These are phyloP conservation scores for Leptopterna dolabrata DNA, from an alignment of 2,888 invertebrate species.

Conservation along the genomic window DNA sequence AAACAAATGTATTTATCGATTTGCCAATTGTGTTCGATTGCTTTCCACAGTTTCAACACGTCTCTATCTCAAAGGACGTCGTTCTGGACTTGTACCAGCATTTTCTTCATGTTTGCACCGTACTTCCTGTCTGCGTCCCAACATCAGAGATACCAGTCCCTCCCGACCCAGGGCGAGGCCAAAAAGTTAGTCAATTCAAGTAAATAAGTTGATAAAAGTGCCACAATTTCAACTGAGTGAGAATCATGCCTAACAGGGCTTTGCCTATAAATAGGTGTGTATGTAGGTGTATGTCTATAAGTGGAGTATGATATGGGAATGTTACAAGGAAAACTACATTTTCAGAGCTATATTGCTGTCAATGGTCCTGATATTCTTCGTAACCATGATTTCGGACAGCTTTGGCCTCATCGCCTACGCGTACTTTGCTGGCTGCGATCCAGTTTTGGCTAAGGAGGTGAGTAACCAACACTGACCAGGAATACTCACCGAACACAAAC, in stretches of 20 bases:
- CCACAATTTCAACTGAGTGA: no score
- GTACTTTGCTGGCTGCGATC: constrained; percentile 22
- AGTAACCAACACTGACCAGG: neutral
- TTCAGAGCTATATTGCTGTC: neutral
- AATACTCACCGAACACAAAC: no score
- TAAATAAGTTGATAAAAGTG: no score
- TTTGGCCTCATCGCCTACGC: constrained; percentile 9
- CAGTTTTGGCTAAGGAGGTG: neutral
- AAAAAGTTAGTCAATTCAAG: neutral
- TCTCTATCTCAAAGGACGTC: neutral
- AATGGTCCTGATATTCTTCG: neutral
- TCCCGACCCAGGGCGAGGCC: neutral
- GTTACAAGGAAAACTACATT: no score
- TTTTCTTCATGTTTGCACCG: neutral
- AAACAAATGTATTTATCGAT: no score
- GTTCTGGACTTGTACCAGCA: neutral
- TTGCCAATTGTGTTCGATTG: no score
- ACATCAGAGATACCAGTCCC: neutral
- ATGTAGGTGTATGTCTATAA: neutral
- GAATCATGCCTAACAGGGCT: no score
- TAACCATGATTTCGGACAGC: neutral
- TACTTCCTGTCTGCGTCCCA: neutral
- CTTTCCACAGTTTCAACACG: neutral
- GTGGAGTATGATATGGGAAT: neutral
- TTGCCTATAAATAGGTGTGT: no score